Conservation (phyloP, 2,797 vertebrate species). For the Columba guinea region DNA sequence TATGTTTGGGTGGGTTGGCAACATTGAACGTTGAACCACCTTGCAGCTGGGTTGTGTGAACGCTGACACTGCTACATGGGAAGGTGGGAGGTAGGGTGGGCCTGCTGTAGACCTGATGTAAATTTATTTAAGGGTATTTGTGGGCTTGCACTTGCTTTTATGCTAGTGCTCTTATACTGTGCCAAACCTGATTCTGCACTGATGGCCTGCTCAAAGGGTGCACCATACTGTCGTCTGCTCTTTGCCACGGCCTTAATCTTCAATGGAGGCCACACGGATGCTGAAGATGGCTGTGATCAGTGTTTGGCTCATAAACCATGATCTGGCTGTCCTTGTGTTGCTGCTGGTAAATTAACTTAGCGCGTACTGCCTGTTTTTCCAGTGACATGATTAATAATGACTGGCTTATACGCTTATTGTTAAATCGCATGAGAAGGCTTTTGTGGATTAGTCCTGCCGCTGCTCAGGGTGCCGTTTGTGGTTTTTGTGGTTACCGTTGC, state of each 20-base stretch:
- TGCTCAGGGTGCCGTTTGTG: not conserved
- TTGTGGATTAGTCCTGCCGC: not conserved
- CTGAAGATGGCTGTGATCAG: not conserved
- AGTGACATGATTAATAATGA: not conserved
- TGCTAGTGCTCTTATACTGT: accelerated
- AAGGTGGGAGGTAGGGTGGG: not conserved
- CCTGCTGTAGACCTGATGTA: not conserved
- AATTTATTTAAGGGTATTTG: not conserved
- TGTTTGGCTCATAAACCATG: not conserved
- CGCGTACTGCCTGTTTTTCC: not conserved
- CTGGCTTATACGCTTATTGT: not conserved
- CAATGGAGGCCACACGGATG: accelerated
- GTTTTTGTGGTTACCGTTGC: not conserved
- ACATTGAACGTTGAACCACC: not conserved
- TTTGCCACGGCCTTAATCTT: not conserved
- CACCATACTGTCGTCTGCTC: not conserved
- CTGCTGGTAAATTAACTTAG: not conserved
- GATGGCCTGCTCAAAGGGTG: not conserved
- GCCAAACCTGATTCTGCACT: not conserved
- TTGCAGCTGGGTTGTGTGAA: not conserved
- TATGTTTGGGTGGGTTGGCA: not conserved
- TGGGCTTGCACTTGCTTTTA: not conserved
- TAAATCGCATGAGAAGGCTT: not conserved
- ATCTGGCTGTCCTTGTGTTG: not conserved
- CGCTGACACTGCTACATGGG: accelerated